Evolutionary conservation across 2,113 vertebrate species (phyloP).

Genomic region (Pituophis catenifer): DNA sequence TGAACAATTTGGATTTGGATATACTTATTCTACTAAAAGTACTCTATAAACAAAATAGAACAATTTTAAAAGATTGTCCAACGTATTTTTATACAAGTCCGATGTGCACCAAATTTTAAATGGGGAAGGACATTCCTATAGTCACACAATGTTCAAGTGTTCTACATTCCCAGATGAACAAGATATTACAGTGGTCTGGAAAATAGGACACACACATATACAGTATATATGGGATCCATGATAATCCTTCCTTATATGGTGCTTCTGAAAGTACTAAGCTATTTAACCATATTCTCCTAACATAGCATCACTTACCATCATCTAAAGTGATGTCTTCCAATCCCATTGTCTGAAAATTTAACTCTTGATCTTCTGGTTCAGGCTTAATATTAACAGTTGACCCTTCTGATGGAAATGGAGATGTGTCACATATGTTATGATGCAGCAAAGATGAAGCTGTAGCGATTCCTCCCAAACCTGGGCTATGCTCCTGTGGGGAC

Average conservation of each 20-base stretch:
- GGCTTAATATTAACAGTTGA: constrained; percentile 86
- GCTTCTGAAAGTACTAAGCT: neutral
- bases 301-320: constrained; percentile 82
- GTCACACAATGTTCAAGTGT: neutral
- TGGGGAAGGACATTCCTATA: neutral
- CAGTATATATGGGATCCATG: too few species aligned
- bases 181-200: neutral
- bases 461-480: constrained; percentile 75
- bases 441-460: constrained; percentile 71
- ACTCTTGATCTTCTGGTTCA: constrained; percentile 89
- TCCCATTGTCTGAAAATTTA: constrained; percentile 91
- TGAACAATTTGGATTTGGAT: neutral
- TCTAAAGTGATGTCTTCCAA: constrained; percentile 98
- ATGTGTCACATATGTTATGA: constrained; percentile 75
- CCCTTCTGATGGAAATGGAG: constrained; percentile 79
- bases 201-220: neutral
- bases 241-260: neutral
- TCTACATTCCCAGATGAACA: neutral
- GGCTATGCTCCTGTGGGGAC: constrained; percentile 85
- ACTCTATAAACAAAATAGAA: neutral
- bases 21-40: neutral
- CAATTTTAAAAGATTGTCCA: neutral
- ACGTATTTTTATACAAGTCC: neutral
- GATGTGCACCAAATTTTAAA: neutral
- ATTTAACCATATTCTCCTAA: neutral